phyloP scores from a whole-genome alignment of 2,113 vertebrate genomes.

The Zosterops pallidus region DNA sequence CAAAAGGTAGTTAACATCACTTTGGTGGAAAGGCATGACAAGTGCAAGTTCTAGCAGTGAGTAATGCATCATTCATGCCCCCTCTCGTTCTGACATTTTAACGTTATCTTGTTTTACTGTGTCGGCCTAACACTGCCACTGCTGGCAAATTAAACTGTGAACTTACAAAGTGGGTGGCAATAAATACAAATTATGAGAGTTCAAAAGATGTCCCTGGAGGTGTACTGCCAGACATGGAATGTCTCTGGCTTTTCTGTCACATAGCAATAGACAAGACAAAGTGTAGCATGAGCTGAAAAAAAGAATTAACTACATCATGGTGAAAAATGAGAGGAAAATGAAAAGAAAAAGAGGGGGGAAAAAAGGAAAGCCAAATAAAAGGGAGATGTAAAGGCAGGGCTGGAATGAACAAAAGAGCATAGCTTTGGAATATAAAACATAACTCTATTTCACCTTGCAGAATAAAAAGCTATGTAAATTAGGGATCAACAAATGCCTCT shows the following conservation, averaged over 20 bases:
- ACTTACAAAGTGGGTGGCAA: constrained; percentile 87
- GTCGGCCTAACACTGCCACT: constrained; percentile 83
- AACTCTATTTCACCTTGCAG: neutral
- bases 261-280: constrained; percentile 73
- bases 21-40: constrained; percentile 80
- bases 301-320: constrained; percentile 70
- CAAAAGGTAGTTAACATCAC: constrained; percentile 86
- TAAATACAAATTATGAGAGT: constrained; percentile 88
- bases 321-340: constrained; percentile 68
- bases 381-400: constrained; percentile 14
- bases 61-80: constrained; percentile 86
- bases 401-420: constrained; percentile 26
- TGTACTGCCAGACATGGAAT: constrained; percentile 75
- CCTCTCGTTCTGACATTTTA: constrained; percentile 82
- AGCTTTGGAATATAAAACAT: constrained; percentile 35
- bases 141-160: constrained; percentile 87
- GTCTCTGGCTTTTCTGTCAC: constrained; percentile 79
- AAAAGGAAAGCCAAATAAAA: constrained; percentile 32
- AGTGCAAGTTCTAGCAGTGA: constrained; percentile 79
- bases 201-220: constrained; percentile 82
- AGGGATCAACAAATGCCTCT: constrained; percentile 6
- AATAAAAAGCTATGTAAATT: constrained; percentile 46
- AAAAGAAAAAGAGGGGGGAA: constrained; percentile 12
- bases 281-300: constrained; percentile 64
- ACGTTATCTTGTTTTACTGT: constrained; percentile 85